Evolutionary conservation across 2,113 vertebrate genomes (phyloP), one percentile per base, ranked within the genome.

Genomic region (Bubo bubo): DNA sequence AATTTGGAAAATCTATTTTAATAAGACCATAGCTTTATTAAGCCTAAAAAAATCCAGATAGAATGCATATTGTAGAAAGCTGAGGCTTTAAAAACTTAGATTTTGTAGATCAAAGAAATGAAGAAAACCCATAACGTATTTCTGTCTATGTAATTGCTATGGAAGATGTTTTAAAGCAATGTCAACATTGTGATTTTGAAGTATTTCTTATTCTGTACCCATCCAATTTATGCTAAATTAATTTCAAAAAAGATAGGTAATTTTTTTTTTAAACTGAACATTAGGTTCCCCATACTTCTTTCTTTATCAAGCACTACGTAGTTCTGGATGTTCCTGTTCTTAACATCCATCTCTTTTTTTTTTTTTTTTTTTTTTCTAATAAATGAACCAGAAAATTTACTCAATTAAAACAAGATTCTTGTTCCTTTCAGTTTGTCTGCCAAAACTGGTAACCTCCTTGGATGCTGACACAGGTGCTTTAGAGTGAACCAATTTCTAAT

Each of bases 101-200:
- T 35, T 68, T 86, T 79, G 58, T 80, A 64, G 8, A 83, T 50
- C 8, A 63, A 55, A 77, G 27, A 74, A 84, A 86, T 60, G 4
- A 3, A 64, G 60, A 83, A 43, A 53, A 0, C 0, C 4, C 1
- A 5, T 12, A 56, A 59, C 1, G 3, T 39, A 60, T 70, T 77
- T 81, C n/a, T 81, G 10, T 13, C 17, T 52, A 12, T 75, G 21
- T 27, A 90, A 90, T 55, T 87, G 22, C 41, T 71, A n/a, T 49
- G 39, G 20, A 75, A 34, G 10, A 27, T 58, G 1, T 71, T 58
- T 79, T 43, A 74, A 73, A 91, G 21, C 16, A 37, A 9, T 70
- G 84, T 9, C 45, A 80, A 45, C 17, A 70, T 6, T 52, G 7
- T 53, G 28, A 53, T 70, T 91, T 94, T 80, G 41, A 89, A 64